Evolutionary conservation across 1,140 invertebrate species (phyloP).

Genomic region (Potamilus streckersoni): DNA sequence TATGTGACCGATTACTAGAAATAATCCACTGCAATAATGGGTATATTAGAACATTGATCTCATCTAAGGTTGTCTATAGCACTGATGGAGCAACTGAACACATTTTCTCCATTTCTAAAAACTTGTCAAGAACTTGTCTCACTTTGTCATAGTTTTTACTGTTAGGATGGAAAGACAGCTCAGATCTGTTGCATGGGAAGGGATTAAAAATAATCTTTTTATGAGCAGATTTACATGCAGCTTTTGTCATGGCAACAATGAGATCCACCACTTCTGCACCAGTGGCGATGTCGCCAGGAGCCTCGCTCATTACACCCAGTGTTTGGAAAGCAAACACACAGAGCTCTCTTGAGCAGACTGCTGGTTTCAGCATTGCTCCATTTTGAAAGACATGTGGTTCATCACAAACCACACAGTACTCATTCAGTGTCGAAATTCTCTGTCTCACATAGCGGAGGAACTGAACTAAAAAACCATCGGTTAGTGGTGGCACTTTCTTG

Average conservation of each 20-base stretch:
- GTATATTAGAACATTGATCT: slow-evolving; percentile 24
- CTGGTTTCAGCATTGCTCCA: slow-evolving; percentile 63
- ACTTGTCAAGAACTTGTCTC: background rate
- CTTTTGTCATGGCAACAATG: slow-evolving; percentile 57
- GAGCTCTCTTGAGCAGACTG: slow-evolving; percentile 57
- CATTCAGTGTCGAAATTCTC: slow-evolving; percentile 61
- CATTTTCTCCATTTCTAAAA: background rate
- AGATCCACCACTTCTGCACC: slow-evolving; percentile 62
- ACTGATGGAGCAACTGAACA: too few species aligned
- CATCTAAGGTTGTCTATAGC: too few species aligned
- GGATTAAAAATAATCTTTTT: slow-evolving; percentile 56
- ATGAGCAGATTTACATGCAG: slow-evolving; percentile 48
- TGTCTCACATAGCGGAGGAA: slow-evolving; percentile 53
- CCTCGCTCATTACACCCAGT: slow-evolving; percentile 60
- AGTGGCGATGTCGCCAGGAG: slow-evolving; percentile 56
- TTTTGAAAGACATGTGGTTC: slow-evolving; percentile 61
- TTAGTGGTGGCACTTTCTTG: slow-evolving; percentile 13
- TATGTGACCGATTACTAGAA: slow-evolving; percentile 60
- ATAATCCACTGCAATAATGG: slow-evolving; percentile 62
- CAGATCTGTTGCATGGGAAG: slow-evolving; percentile 43
- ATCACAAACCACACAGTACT: slow-evolving; percentile 65
- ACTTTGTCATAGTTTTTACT: slow-evolving; percentile 12
- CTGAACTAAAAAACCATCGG: slow-evolving; percentile 40
- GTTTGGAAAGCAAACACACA: slow-evolving; percentile 65
- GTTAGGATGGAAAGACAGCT: slow-evolving; percentile 53